Percentiles rank a stretch among this genome's conserved stretches.
Conservation (phyloP, 2,888 invertebrate species). For the Agrochola macilenta region DNA sequence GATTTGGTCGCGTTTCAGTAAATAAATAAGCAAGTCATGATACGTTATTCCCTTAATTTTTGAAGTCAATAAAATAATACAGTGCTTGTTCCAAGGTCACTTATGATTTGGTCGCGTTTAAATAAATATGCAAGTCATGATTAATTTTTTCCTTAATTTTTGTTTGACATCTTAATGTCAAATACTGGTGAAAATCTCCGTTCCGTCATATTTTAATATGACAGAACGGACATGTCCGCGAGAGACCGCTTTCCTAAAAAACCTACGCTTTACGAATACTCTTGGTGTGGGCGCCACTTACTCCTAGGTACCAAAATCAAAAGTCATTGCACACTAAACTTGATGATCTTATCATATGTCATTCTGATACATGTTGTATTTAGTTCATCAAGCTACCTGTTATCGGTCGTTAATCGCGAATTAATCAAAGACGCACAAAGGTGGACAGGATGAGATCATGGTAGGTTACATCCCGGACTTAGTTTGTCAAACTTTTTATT, state of each 20-base stretch:
- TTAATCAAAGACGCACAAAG: constrained; percentile 45
- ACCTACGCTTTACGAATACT: too few relatives aligned
- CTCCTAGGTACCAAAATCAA: neutral
- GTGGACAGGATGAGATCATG: constrained; percentile 51
- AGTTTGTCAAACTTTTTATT: constrained; percentile 25
- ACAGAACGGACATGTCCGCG: too few relatives aligned
- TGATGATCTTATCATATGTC: neutral
- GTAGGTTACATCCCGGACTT: constrained; percentile 36
- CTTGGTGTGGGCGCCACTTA: neutral
- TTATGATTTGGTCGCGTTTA: constrained; percentile 48
- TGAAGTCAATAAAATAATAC: too few relatives aligned
- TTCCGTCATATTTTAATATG: too few relatives aligned
- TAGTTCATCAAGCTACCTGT: constrained; percentile 11
- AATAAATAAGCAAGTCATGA: too few relatives aligned
- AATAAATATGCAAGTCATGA: too few relatives aligned
- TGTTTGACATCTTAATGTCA: too few relatives aligned
- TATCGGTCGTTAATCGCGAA: constrained; percentile 35
- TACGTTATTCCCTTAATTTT: too few relatives aligned
- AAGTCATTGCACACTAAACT: neutral
- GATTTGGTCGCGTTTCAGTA: constrained; percentile 82
- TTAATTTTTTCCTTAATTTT: too few relatives aligned
- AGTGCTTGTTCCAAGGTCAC: constrained; percentile 1
- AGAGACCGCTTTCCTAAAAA: too few relatives aligned
- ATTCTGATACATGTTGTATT: neutral
- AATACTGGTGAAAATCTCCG: too few relatives aligned